These are phyloP conservation scores for Nomada fucata DNA, from an alignment of 2,888 invertebrate species.

Conservation along the genomic window DNA sequence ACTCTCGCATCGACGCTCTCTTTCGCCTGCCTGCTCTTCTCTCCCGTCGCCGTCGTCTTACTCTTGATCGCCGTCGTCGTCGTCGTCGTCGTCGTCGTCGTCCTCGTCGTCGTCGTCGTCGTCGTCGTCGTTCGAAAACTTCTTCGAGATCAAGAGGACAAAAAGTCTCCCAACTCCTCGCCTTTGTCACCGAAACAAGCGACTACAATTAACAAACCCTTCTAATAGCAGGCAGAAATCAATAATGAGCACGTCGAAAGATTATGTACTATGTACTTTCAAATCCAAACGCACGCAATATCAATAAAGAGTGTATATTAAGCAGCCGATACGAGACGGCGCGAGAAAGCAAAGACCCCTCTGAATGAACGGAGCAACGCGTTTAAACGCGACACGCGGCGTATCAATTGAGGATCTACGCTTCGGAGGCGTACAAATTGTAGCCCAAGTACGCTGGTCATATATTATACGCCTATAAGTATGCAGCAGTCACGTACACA, in stretches of 20 bases:
- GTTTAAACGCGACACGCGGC: constrained; percentile 15
- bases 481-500: constrained; percentile 32
- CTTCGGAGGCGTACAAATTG: constrained; percentile 14
- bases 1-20: constrained; percentile 76
- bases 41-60: constrained; percentile 39
- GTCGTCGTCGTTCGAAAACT: background rate
- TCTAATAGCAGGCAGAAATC: constrained; percentile 15
- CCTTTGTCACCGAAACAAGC: constrained; percentile 32
- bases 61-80: background rate
- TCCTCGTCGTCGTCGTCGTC: background rate
- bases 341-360: constrained; percentile 9
- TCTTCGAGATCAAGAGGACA: constrained; percentile 10
- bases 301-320: background rate
- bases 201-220: constrained; percentile 33
- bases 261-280: background rate
- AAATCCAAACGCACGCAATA: background rate
- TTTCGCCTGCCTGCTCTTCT: constrained; percentile 57
- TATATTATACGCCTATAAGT: background rate
- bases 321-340: constrained; percentile 1
- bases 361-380: constrained; percentile 26
- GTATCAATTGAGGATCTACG: constrained; percentile 19
- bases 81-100: background rate
- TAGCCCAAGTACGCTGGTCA: background rate
- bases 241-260: too few relatives aligned
- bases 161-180: constrained; percentile 3